These are phyloP conservation scores for Cheilosia urbana DNA, from an alignment of 2,888 invertebrate genomes.

Conservation along the genomic window DNA sequence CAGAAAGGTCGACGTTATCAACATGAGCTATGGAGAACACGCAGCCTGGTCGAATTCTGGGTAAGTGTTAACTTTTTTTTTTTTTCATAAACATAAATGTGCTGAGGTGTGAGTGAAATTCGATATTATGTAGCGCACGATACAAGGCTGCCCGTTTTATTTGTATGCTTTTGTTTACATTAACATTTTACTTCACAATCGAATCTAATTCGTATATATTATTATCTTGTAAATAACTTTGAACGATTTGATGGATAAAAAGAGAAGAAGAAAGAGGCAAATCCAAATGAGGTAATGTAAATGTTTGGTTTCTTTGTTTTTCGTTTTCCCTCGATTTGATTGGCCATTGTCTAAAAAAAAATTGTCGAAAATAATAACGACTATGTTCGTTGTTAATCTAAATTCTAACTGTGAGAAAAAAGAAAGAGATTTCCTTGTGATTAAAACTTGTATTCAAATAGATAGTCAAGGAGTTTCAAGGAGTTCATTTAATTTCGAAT, in stretches of 20 bases:
- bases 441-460: too few relatives aligned
- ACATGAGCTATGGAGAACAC: slow-evolving; percentile 99
- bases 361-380: too few relatives aligned
- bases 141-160: slow-evolving; percentile 9
- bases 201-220: slow-evolving; percentile 44
- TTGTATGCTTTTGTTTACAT: slow-evolving; percentile 14
- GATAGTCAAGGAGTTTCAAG: too few relatives aligned
- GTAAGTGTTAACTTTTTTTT: slow-evolving; percentile 84
- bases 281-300: slow-evolving; percentile 78
- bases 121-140: background rate
- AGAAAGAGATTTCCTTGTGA: too few relatives aligned
- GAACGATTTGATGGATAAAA: slow-evolving; percentile 76
- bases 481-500: too few relatives aligned
- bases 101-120: slow-evolving; percentile 24
- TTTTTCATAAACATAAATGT: background rate
- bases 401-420: too few relatives aligned
- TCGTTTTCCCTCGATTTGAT: background rate
- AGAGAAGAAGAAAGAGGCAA: slow-evolving; percentile 78
- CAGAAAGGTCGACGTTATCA: slow-evolving; percentile 92
- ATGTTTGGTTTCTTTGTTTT: slow-evolving; percentile 18
- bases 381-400: too few relatives aligned
- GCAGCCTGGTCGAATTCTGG: slow-evolving; percentile 96
- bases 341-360: background rate
- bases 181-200: slow-evolving; percentile 39
- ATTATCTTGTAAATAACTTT: slow-evolving; percentile 59